Evolutionary conservation across 2,113 vertebrate genomes (phyloP), one percentile per base, ranked within the genome.

Genomic region (Galemys pyrenaicus): DNA sequence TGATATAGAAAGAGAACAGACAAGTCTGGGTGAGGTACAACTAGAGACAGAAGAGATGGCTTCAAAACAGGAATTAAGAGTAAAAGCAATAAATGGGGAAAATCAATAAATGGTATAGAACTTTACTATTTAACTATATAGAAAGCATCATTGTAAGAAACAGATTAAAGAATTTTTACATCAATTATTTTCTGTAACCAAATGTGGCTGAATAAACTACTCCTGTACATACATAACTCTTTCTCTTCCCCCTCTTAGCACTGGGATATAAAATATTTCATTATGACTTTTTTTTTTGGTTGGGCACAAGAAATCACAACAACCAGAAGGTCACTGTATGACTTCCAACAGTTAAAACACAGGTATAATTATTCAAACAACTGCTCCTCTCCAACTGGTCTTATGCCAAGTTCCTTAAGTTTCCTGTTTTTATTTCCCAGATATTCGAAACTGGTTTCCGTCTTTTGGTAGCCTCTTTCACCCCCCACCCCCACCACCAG

Each of bases 361-460:
- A 91, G 88, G 91, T 74, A 91, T 60, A 79, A 92, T 68, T 93
- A 39, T 88, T 87, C 58, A 80, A 83, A 32, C 89, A 89, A 84
- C 82, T 89, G 87, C 71, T 95, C 87, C 81, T 75, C 71, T 94
- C 95, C 94, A 96, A 24, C 81, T 96, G 97, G 93, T 64, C 39
- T 92, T 37, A 20, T 30, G 96, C 96, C 97, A 97, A 96, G 90
- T 94, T 97, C 86, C 77, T 62, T 32, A 46, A 87, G 91, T 77
- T 97, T 97, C 97, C 97, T 97, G 97, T 97, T 97, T 97, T 97
- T 92, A 97, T 95, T 97, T 97, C 95, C 92, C 97, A 97, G 96
- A 96, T 95, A 86, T 68, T 83, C 39, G 64, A 94, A 92, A 71
- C 87, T 91, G 58, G 84, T 68, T 97, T 97, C 96, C 88, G 92